Evolutionary conservation across 1,140 invertebrate genomes (phyloP).

Genomic region (Vanessa tameamea): DNA sequence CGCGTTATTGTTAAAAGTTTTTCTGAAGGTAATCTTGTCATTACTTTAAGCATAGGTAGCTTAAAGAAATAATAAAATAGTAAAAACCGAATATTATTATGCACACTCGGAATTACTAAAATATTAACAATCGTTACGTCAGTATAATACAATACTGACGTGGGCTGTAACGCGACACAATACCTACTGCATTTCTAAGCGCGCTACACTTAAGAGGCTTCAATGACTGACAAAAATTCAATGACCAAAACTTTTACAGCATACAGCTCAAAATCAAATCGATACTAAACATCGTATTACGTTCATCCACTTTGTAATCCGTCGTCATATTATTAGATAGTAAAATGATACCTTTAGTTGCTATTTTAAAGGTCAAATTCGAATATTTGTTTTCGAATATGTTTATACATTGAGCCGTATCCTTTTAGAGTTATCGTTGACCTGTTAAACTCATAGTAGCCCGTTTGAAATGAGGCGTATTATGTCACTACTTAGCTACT

Average conservation of each 20-base stretch:
- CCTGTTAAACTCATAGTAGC: slow-evolving; percentile 30
- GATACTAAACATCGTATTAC: slow-evolving; percentile 1
- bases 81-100: too few species aligned
- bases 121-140: background rate
- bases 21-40: too few species aligned
- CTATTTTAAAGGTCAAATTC: background rate
- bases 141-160: slow-evolving; percentile 6
- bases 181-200: slow-evolving; percentile 16
- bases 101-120: background rate
- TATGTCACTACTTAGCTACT: slow-evolving; percentile 34
- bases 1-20: too few species aligned
- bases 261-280: slow-evolving; percentile 2
- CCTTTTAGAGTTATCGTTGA: slow-evolving; percentile 21
- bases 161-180: slow-evolving; percentile 3
- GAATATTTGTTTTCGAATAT: background rate
- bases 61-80: too few species aligned
- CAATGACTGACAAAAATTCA: slow-evolving; percentile 22
- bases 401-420: background rate
- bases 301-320: background rate
- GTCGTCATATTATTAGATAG: background rate
- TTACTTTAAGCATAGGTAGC: too few species aligned
- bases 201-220: slow-evolving; percentile 33
- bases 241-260: slow-evolving; percentile 6
- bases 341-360: background rate
- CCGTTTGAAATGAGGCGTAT: slow-evolving; percentile 20